These are phyloP conservation scores for Brachionus rubens DNA, from an alignment of 1,140 invertebrate species.

Conservation along the genomic window DNA sequence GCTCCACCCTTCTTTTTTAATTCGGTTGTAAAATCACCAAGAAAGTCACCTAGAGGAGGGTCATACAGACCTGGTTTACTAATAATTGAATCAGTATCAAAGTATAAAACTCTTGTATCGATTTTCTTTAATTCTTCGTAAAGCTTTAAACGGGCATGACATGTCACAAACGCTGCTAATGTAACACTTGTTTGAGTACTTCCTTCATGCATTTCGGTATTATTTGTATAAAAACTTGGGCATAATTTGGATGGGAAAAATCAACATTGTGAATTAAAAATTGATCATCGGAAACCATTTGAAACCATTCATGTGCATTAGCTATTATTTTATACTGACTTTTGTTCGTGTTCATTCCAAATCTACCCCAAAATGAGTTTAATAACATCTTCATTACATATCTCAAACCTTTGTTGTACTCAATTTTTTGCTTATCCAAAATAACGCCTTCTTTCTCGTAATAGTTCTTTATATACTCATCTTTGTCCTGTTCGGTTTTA, in stretches of 20 bases:
- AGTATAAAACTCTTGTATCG: slow-evolving; percentile 54
- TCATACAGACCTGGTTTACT: slow-evolving; percentile 46
- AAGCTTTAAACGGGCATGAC: slow-evolving; percentile 56
- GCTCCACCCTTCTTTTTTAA: too few species aligned
- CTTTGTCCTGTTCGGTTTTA: slow-evolving; percentile 41
- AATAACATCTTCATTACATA: slow-evolving; percentile 50
- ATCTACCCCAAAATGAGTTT: slow-evolving; percentile 52
- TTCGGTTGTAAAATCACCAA: slow-evolving; percentile 55
- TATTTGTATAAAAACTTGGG: slow-evolving; percentile 41
- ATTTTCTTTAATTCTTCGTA: slow-evolving; percentile 55
- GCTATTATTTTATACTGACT: slow-evolving; percentile 51
- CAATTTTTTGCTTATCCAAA: slow-evolving; percentile 53
- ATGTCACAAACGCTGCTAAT: slow-evolving; percentile 56
- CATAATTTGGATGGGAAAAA: slow-evolving; percentile 46
- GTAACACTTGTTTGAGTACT: slow-evolving; percentile 52
- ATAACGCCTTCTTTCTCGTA: slow-evolving; percentile 53
- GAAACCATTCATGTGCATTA: slow-evolving; percentile 49
- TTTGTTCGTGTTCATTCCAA: slow-evolving; percentile 49
- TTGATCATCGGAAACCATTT: slow-evolving; percentile 50
- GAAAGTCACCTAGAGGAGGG: slow-evolving; percentile 49
- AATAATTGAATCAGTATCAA: slow-evolving; percentile 58
- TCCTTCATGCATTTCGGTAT: not conserved
- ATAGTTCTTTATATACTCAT: slow-evolving; percentile 54
- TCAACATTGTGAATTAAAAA: slow-evolving; percentile 48
- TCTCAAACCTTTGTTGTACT: slow-evolving; percentile 53